phyloP scores from a whole-genome alignment of 2,888 invertebrate genomes.

The Lycia hirtaria region DNA sequence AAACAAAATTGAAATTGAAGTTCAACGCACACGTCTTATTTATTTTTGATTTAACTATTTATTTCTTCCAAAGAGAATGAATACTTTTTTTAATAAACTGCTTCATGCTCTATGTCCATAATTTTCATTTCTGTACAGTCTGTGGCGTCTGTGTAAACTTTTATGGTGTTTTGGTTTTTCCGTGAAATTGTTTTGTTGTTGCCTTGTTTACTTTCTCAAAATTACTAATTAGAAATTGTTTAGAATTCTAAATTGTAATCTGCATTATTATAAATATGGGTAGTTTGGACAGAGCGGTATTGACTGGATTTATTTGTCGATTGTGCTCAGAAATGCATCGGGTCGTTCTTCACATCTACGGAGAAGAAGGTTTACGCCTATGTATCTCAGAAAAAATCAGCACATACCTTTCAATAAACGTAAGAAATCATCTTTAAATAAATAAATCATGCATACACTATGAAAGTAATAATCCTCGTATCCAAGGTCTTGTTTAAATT shows the following conservation, averaged over 20 bases:
- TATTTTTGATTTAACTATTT: too few species aligned
- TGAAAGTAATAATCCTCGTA: slow-evolving; percentile 1
- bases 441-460: neutral
- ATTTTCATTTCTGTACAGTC: too few species aligned
- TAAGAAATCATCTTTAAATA: slow-evolving; percentile 65
- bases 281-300: slow-evolving; percentile 91
- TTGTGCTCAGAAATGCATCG: slow-evolving; percentile 94
- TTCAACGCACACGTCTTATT: too few species aligned
- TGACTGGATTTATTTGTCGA: slow-evolving; percentile 94
- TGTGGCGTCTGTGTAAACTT: too few species aligned
- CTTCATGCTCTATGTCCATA: too few species aligned
- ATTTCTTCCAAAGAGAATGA: too few species aligned
- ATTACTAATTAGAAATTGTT: neutral
- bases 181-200: neutral
- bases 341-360: slow-evolving; percentile 93
- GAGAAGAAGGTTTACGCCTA: slow-evolving; percentile 91
- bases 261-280: slow-evolving; percentile 85
- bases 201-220: slow-evolving; percentile 14
- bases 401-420: slow-evolving; percentile 92
- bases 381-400: slow-evolving; percentile 92
- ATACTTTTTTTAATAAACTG: too few species aligned
- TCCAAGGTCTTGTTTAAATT: slow-evolving; percentile 7
- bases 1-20: too few species aligned
- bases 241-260: neutral
- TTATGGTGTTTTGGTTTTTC: neutral